phyloP scores from a whole-genome alignment of 2,113 vertebrate species.

The mouse (Mus musculus) region GRCm39 chr15:92397501-92398000 shows the following conservation, averaged over 20 bases:
- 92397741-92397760: constrained; percentile 35
- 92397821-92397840: constrained; percentile 26
- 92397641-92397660: constrained; percentile 11
- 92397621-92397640: not conserved
- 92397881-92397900: not conserved
- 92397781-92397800: constrained; percentile 51
- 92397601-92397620: not conserved
- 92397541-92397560: not conserved
- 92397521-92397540: not conserved
- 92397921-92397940: not conserved
- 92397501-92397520: constrained; percentile 45
- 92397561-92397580: not conserved
- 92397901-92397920: too few relatives aligned
- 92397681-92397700: not conserved
- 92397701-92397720: constrained; percentile 14
- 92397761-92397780: not conserved
- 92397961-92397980: constrained; percentile 10
- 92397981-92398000: constrained; percentile 53
- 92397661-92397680: constrained; percentile 45
- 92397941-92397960: not conserved
- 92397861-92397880: not conserved
- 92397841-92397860: not conserved
- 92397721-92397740: not conserved
- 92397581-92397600: not conserved
- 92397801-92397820: constrained; percentile 37